Conservation (phyloP, 1,140 invertebrate species). For the Zophobas morio region DNA sequence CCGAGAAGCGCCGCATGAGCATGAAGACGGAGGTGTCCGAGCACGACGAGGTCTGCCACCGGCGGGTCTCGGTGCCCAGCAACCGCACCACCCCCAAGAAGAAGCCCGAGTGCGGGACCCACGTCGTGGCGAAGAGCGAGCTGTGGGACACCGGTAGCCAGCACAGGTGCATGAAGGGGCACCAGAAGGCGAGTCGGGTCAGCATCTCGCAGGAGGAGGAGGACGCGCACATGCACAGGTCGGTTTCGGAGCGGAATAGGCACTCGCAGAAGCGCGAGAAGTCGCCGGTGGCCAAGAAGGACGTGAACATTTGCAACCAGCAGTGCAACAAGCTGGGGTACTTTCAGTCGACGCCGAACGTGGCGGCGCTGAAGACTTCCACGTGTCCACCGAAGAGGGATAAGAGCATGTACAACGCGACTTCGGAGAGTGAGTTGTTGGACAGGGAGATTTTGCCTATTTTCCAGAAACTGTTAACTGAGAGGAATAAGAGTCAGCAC, state of each 20-base stretch:
- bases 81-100: conserved; percentile 60
- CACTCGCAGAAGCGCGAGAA: conserved; percentile 61
- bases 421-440: conserved; percentile 87
- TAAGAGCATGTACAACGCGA: conserved; percentile 80
- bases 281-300: conserved; percentile 56
- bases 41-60: conserved; percentile 55
- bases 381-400: conserved; percentile 58
- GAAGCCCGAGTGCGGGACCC: conserved; percentile 63
- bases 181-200: conserved; percentile 61
- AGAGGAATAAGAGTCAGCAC: conserved; percentile 80
- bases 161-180: conserved; percentile 61
- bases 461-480: conserved; percentile 90
- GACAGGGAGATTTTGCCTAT: conserved; percentile 89
- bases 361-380: conserved; percentile 62
- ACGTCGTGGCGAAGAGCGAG: conserved; percentile 66
- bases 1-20: conserved; percentile 55
- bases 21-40: conserved; percentile 40
- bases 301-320: conserved; percentile 64
- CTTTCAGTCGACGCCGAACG: conserved; percentile 76
- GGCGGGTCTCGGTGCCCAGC: conserved; percentile 59
- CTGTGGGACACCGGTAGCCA: conserved; percentile 66
- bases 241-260: conserved; percentile 64
- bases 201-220: conserved; percentile 61
- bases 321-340: conserved; percentile 71
- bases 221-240: conserved; percentile 61